Evolutionary conservation across 2,797 vertebrate species (phyloP), one percentile per base, ranked within the genome.

Genomic region (Chrysolophus pictus): DNA sequence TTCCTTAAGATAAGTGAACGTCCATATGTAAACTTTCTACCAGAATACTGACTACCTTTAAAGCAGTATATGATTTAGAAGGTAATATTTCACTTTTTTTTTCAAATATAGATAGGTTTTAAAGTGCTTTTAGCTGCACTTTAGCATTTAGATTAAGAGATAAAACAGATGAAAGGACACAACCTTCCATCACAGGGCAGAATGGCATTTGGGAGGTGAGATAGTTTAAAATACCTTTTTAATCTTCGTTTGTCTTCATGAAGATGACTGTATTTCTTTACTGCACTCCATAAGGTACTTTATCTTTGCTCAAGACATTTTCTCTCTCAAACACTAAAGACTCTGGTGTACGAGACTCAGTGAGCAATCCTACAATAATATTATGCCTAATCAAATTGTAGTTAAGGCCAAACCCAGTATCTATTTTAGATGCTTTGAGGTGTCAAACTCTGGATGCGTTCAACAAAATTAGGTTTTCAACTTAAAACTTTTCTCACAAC

Each of bases 121-220:
- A 81, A 94, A 96, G 92, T 93, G 89, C 95, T 95, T 96, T 96
- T 96, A 95, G 94, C 87, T 94, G 89, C 91, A 91, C 92, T 95
- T 92, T 81, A 95, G 87, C 84, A 93, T 95, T 92, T 91, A 96
- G 92, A 96, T 95, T 92, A 94, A 92, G 87, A 93, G 94, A 96
- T 96, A 96, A 95, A 96, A 92, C 76, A 64, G 85, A 95, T 90
- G 93, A 96, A 96, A 95, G 60, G 87, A 95, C 87, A 86, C 76
- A 95, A 90, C 87, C 91, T 93, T 91, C 91, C 93, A 84, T 94
- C 91, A 85, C 64, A 71, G 89, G 65, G 80, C 89, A 94, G 73
- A 75, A 29, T 84, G 86, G 87, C 90, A 85, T 89, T 85, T 95
- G 74, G 88, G 91, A 87, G 84, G 91, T 73, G 88, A 94, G 71